A percentile compares a stretch with the other conserved stretches of the same genome.
These are phyloP conservation scores for Cantharis lateralis DNA, from an alignment of 2,888 invertebrate species.

Conservation along the genomic window DNA sequence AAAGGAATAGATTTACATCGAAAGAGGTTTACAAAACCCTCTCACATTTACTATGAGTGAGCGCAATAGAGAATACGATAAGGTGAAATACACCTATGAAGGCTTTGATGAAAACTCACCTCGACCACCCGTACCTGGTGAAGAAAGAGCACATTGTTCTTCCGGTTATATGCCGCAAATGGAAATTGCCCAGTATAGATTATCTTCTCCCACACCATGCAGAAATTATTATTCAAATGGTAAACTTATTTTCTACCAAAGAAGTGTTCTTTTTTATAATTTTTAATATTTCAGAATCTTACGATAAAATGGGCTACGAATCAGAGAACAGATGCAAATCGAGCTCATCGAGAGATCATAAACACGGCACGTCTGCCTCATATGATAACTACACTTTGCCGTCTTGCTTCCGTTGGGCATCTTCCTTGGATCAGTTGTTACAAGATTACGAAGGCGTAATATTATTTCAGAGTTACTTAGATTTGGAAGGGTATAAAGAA, in stretches of 20 bases:
- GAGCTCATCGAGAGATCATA: slow-evolving; percentile 52
- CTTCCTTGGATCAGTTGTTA: slow-evolving; percentile 80
- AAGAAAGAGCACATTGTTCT: slow-evolving; percentile 59
- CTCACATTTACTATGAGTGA: slow-evolving; percentile 47
- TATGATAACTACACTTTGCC: slow-evolving; percentile 61
- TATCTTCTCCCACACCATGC: slow-evolving; percentile 42
- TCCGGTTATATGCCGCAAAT: slow-evolving; percentile 46
- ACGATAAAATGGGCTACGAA: slow-evolving; percentile 48
- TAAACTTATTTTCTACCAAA: slow-evolving; percentile 29
- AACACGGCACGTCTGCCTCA: slow-evolving; percentile 43
- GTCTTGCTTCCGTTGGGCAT: slow-evolving; percentile 87
- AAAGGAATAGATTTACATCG: slow-evolving; percentile 30
- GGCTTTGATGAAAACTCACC: slow-evolving; percentile 68
- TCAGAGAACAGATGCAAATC: slow-evolving; percentile 53
- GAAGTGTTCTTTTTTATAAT: background rate
- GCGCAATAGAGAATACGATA: slow-evolving; percentile 35
- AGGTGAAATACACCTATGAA: slow-evolving; percentile 44
- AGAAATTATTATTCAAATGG: slow-evolving; percentile 42
- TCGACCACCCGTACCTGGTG: slow-evolving; percentile 84
- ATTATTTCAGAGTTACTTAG: slow-evolving; percentile 82
- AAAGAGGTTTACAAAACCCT: slow-evolving; percentile 36
- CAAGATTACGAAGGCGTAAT: slow-evolving; percentile 90
- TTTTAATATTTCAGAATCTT: slow-evolving; percentile 30
- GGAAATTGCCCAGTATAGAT: slow-evolving; percentile 44
- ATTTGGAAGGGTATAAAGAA: slow-evolving; percentile 72